A percentile compares a stretch with the other conserved stretches of the same genome.
Evolutionary conservation across 2,797 vertebrate genomes (phyloP).

Genomic region (Acipenser oxyrinchus): DNA sequence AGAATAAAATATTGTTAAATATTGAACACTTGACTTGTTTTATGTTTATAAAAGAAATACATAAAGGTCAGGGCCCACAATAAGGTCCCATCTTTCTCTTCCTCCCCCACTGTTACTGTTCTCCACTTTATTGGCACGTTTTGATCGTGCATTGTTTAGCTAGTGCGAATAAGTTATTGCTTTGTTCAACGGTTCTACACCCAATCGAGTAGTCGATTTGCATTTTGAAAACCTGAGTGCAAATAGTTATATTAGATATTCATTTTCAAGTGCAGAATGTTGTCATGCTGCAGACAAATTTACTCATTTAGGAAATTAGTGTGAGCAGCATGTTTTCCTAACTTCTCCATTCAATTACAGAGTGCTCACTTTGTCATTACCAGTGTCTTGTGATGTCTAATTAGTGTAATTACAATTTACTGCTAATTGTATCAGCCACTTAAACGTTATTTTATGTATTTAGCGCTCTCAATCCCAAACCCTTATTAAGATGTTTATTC

Average conservation of each 20-base stretch:
- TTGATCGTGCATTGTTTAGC: too few species aligned
- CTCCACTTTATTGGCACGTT: too few species aligned
- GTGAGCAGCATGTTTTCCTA: constrained; percentile 70
- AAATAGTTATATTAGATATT: constrained; percentile 35
- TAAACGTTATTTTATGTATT: constrained; percentile 63
- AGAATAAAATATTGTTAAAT: too few species aligned
- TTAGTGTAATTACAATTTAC: constrained; percentile 84
- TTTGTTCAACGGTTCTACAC: too few species aligned
- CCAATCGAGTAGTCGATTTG: too few species aligned
- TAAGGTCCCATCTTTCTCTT: too few species aligned
- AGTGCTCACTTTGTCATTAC: constrained; percentile 74
- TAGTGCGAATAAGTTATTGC: too few species aligned
- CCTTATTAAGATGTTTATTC: constrained; percentile 72
- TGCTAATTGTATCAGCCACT: constrained; percentile 79
- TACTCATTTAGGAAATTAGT: constrained; percentile 75
- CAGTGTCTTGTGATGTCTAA: constrained; percentile 83
- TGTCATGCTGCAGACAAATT: constrained; percentile 73
- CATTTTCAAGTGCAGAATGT: constrained; percentile 13
- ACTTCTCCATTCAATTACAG: constrained; percentile 77
- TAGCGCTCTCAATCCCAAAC: constrained; percentile 62
- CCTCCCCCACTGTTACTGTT: too few species aligned
- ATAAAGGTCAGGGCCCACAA: too few species aligned
- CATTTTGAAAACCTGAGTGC: constrained; percentile 1
- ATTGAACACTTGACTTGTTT: too few species aligned
- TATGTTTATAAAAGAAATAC: too few species aligned